Evolutionary conservation across 2,797 vertebrate genomes (phyloP), one percentile per base, ranked within the genome.

Genomic region (Pseudotriccus pelzelni): DNA sequence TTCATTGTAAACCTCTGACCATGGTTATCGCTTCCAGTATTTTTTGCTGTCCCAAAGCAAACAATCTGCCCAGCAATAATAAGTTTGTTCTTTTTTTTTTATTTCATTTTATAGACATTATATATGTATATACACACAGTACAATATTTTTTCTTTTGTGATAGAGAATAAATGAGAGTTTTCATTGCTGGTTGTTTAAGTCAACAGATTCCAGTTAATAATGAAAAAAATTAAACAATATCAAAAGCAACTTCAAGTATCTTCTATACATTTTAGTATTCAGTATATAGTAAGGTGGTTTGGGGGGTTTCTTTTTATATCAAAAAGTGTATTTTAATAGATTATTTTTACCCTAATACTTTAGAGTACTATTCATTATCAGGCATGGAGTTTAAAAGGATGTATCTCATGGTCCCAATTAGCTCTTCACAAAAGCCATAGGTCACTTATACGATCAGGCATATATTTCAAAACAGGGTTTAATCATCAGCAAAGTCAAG

Each of bases 101-200:
- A 97, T 97, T 97, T 96, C 75, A 55, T 87, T 90, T 91, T 83
- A 93, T 89, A 96, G 79, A 92, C 82, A 90, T 62, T 94, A 91
- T 91, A 94, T 96, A 94, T 86, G 62, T 96, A 94, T 97, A 95
- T 97, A 91, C 89, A 96, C 87, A 92, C 76, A 90, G 83, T 97
- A 97, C 95, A 96, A 91, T 96, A 90, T 76, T 94, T 94, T 92
- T 94, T 92, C 50, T 73, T 85, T 55, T 59, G 53, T 37, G 64
- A 91, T 92, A 68, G 76, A 82, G 70, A 77, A 87, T 81, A 66
- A 74, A 92, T 43, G 84, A 50, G 63, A 68, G n/a, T 86, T 93
- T 88, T 94, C 83, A 83, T 68, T 93, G 89, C 91, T 95, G 34
- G 89, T 94, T 75, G 63, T 72, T 93, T 92, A 89, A 90, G 74